Evolutionary conservation across 1,140 invertebrate genomes (phyloP).

Genomic region (Uloborus diversus): DNA sequence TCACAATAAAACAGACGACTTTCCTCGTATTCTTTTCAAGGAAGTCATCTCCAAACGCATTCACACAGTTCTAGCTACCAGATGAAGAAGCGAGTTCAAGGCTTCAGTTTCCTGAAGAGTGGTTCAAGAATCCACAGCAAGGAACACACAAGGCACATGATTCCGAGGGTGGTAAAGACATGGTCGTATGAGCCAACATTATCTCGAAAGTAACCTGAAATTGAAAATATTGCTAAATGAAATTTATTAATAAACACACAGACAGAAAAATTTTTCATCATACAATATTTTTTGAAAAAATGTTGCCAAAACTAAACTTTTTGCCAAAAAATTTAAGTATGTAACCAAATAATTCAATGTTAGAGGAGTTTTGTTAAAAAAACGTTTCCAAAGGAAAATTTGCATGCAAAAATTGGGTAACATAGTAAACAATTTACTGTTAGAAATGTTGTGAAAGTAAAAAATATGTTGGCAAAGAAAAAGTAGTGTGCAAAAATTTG

Average conservation of each 20-base stretch:
- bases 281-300: no score
- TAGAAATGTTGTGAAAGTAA: no score
- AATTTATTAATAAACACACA: neutral
- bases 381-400: no score
- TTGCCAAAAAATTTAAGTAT: no score
- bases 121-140: constrained; percentile 59
- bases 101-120: constrained; percentile 31
- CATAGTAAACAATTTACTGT: no score
- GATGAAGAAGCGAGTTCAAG: neutral
- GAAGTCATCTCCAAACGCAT: neutral
- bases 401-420: no score
- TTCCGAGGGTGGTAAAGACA: constrained; percentile 55
- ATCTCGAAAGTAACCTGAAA: constrained; percentile 58
- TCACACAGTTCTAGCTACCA: neutral
- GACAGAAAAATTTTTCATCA: neutral
- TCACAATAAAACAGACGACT: neutral
- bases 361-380: no score
- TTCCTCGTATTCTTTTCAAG: no score
- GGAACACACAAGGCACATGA: constrained; percentile 43
- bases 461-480: no score
- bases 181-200: constrained; percentile 57
- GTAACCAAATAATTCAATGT: no score
- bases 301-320: no score
- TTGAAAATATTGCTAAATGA: constrained; percentile 3
- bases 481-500: no score